Evolutionary conservation across 2,113 vertebrate species (phyloP).

Genomic region (Suricata suricatta): DNA sequence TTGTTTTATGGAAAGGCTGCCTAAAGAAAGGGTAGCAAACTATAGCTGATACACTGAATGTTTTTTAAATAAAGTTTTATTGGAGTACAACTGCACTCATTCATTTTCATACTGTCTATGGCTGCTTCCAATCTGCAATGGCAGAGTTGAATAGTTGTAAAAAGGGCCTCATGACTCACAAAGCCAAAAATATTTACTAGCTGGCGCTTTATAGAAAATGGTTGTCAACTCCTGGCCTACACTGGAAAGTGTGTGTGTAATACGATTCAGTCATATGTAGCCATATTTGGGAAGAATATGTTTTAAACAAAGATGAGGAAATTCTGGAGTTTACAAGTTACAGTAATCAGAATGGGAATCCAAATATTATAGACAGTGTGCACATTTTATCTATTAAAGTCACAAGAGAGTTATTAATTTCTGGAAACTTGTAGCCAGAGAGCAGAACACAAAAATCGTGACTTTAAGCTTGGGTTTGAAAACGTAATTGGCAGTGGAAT

Average conservation of each 20-base stretch:
- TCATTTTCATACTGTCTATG: not conserved
- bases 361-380: not conserved
- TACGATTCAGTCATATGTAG: not conserved
- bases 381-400: conserved; percentile 14
- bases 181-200: not conserved
- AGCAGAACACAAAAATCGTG: not conserved
- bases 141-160: not conserved
- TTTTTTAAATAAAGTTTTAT: not conserved
- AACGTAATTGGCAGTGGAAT: conserved; percentile 13
- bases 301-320: conserved; percentile 4
- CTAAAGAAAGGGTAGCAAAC: not conserved
- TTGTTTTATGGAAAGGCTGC: not conserved
- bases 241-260: not conserved
- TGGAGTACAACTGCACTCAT: not conserved
- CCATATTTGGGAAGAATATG: not conserved
- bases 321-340: conserved; percentile 11
- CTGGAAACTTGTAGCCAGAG: not conserved
- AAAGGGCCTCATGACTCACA: not conserved
- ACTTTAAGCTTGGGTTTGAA: conserved; percentile 42
- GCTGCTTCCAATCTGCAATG: not conserved
- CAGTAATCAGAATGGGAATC: not conserved
- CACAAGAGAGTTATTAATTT: conserved; percentile 29
- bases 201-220: not conserved
- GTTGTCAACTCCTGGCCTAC: not conserved
- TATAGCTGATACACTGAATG: not conserved